Evolutionary conservation across 23 tunicate species (phyloP).

Genomic region (Diplosoma virens): DNA sequence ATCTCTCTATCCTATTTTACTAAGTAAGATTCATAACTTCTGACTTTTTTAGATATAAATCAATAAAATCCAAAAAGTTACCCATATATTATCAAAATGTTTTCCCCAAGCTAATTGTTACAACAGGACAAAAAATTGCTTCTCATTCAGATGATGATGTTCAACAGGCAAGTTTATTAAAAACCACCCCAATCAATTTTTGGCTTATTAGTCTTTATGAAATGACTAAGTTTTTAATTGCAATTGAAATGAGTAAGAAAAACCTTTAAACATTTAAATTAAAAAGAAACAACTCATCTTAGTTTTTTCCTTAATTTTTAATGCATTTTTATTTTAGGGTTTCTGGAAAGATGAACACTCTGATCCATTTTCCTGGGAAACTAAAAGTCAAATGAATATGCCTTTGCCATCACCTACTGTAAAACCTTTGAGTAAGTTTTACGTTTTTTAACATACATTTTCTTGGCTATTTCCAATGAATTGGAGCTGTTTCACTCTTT

Average conservation of each 20-base stretch:
- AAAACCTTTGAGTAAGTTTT: background rate
- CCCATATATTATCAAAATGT: slow-evolving; percentile 12
- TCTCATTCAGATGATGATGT: slow-evolving; percentile 3
- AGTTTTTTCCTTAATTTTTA: background rate
- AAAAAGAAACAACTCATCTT: background rate
- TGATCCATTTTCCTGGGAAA: slow-evolving; percentile 47
- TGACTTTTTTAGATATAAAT: background rate
- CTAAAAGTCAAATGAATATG: slow-evolving; percentile 56
- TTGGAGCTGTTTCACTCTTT: background rate
- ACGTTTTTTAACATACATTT: background rate
- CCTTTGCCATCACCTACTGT: background rate
- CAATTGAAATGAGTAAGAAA: too few relatives aligned
- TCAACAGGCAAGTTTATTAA: background rate
- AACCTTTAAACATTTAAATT: too few relatives aligned
- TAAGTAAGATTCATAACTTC: background rate
- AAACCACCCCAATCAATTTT: too few relatives aligned
- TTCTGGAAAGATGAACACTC: slow-evolving; percentile 45
- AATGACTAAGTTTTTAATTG: too few relatives aligned
- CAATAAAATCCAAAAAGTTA: background rate
- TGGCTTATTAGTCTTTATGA: too few relatives aligned
- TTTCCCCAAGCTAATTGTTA: slow-evolving; percentile 3
- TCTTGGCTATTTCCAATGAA: background rate
- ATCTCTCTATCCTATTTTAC: background rate
- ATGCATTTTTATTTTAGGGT: background rate
- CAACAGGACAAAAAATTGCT: slow-evolving; percentile 4